A percentile compares a stretch with the other conserved stretches of the same genome.
phyloP scores from a whole-genome alignment of 2,113 vertebrate genomes.

The Takifugu bimaculatus region DNA sequence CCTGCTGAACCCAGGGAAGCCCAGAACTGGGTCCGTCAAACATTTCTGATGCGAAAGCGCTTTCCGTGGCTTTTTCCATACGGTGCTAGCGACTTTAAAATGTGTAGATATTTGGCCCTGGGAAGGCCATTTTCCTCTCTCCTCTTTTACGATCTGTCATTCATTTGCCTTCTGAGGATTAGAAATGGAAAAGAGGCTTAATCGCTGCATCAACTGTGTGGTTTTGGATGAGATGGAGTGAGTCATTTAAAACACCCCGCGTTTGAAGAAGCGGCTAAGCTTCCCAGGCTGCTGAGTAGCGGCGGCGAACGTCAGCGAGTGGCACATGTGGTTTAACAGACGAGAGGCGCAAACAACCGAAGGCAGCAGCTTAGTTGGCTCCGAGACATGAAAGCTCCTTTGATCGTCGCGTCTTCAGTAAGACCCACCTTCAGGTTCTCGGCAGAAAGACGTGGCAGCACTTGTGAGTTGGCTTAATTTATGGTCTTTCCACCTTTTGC shows the following conservation, averaged over 20 bases:
- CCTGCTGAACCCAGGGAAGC: slow-evolving; percentile 6
- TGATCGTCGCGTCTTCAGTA: too few species aligned
- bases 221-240: slow-evolving; percentile 38
- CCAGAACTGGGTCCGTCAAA: slow-evolving; percentile 43
- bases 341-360: too few species aligned
- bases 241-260: slow-evolving; percentile 34
- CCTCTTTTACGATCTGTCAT: slow-evolving; percentile 42
- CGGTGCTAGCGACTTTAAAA: slow-evolving; percentile 35
- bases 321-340: too few species aligned
- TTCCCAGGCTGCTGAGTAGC: slow-evolving; percentile 20
- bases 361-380: too few species aligned
- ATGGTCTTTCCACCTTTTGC: slow-evolving; percentile 27
- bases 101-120: slow-evolving; percentile 40
- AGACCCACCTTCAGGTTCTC: slow-evolving; percentile 24
- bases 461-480: slow-evolving; percentile 20
- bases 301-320: neutral
- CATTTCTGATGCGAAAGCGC: slow-evolving; percentile 41
- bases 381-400: too few species aligned
- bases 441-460: slow-evolving; percentile 24
- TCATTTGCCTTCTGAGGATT: slow-evolving; percentile 58
- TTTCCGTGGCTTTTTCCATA: slow-evolving; percentile 43
- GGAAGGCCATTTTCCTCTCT: slow-evolving; percentile 46
- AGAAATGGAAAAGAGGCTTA: slow-evolving; percentile 56
- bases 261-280: slow-evolving; percentile 4
- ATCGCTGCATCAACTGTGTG: slow-evolving; percentile 52